Evolutionary conservation across 2,113 vertebrate species (phyloP), one percentile per base, ranked within the genome.

Genomic region (Cairina moschata): DNA sequence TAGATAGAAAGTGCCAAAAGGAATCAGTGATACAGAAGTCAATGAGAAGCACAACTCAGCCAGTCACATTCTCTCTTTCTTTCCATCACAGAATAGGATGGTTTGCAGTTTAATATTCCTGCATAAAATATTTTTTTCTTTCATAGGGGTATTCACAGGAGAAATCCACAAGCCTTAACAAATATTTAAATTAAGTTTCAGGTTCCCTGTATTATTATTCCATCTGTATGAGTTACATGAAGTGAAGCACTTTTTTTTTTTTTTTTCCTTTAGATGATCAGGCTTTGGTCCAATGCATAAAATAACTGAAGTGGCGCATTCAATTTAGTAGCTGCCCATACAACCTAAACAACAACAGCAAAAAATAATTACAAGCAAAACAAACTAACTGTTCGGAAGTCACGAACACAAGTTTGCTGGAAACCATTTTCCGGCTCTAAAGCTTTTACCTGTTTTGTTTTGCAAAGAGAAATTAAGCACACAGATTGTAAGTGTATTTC

Each of bases 1-100:
- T 71, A 68, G 93, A 77, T 94, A 86, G 94, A 93, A 95, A 91
- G n/a, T 91, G 76, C 73, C 87, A 83, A 89, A 95, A 94, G 17
- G 65, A 96, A 86, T 91, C 96, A 76, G 17, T 88, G 48, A 63
- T 83, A 74, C 9, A 63, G 81, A 34, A 93, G 23, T n/a, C 81
- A 88, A 55, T 83, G 75, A 94, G 62, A 76, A 78, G 54, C 40
- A 67, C 42, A 76, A n/a, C 14, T 65, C 8, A 2, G 40, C n/a
- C 55, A 68, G 44, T 87, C 74, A 62, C 38, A 14, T 32, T 73
- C 56, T 76, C 31, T 75, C 59, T 66, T 4, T 2, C 65, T 89
- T 91, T 84, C 65, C 42, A 46, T 38, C 52, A 82, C 25, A 73
- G 29, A 69, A n/a, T 8, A 69, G 50, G 4, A 17, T 26, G 20